These are phyloP conservation scores for Galago senegalensis DNA, from an alignment of 2,797 vertebrate species.

Conservation along the genomic window DNA sequence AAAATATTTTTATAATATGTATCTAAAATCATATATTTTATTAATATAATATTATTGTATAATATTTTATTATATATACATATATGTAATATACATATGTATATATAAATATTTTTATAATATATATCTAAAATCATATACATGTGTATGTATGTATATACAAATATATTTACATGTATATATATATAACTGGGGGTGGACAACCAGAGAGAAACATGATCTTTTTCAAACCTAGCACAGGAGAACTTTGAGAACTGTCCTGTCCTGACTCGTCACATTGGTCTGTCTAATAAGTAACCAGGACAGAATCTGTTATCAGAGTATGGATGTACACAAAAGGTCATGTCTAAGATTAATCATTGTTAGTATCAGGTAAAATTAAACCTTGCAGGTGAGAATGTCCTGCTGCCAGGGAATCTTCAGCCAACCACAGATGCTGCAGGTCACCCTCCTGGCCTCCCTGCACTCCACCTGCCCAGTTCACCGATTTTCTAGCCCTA, in stretches of 20 bases:
- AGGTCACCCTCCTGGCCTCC: not conserved
- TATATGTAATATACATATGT: too few relatives aligned
- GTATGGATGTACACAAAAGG: conserved; percentile 82
- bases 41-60: too few relatives aligned
- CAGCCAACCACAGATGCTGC: not conserved
- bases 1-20: too few relatives aligned
- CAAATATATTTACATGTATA: too few relatives aligned
- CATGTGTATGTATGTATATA: not conserved
- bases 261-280: not conserved
- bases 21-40: too few relatives aligned
- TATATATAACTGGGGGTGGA: not conserved
- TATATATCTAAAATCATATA: too few relatives aligned
- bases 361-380: conserved; percentile 80
- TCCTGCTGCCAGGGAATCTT: not conserved
- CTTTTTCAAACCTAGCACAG: not conserved
- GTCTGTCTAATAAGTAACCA: conserved; percentile 87
- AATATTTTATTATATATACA: too few relatives aligned
- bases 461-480: not conserved
- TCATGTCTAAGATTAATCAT: conserved; percentile 81
- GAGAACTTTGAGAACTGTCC: not conserved
- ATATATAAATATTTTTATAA: too few relatives aligned
- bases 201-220: not conserved
- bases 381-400: conserved; percentile 78
- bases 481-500: not conserved
- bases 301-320: conserved; percentile 76